Evolutionary conservation across 2,797 vertebrate species (phyloP).

Genomic region (Tinamus major): DNA sequence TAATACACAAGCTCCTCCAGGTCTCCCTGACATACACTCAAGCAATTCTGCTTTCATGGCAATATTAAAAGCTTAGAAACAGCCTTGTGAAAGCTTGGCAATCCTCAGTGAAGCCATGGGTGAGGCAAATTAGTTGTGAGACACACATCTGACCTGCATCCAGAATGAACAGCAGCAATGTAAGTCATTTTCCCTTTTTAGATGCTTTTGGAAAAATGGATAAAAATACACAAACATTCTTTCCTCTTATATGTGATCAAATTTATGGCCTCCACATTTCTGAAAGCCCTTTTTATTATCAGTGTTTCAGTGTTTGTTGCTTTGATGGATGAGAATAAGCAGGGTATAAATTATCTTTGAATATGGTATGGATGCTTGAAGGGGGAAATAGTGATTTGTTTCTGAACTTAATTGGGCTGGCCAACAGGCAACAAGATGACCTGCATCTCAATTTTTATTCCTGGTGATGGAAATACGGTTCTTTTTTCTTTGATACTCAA

Average conservation of each 20-base stretch:
- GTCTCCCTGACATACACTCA: background rate
- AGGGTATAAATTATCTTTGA: background rate
- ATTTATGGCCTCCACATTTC: conserved; percentile 1
- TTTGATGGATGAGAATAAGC: background rate
- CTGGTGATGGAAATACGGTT: conserved; percentile 13
- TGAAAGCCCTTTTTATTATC: background rate
- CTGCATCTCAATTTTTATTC: conserved; percentile 9
- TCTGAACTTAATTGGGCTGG: background rate
- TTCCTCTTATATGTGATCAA: background rate
- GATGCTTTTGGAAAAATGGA: background rate
- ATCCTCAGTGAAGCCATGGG: background rate
- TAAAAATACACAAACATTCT: background rate
- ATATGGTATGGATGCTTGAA: background rate
- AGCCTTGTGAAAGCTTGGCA: conserved; percentile 23
- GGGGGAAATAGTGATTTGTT: background rate
- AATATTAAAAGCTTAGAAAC: background rate
- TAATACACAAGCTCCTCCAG: background rate
- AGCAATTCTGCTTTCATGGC: conserved; percentile 24
- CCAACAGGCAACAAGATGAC: background rate
- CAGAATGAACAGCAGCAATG: conserved; percentile 39
- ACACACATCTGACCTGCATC: background rate
- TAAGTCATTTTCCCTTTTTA: conserved; percentile 33
- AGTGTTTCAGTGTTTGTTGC: background rate
- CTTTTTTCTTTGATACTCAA: conserved; percentile 25
- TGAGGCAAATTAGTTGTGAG: background rate